Conservation (phyloP, 30 jellyfish, hydroid and myxozoan species). For the Turritopsis dohrnii region DNA sequence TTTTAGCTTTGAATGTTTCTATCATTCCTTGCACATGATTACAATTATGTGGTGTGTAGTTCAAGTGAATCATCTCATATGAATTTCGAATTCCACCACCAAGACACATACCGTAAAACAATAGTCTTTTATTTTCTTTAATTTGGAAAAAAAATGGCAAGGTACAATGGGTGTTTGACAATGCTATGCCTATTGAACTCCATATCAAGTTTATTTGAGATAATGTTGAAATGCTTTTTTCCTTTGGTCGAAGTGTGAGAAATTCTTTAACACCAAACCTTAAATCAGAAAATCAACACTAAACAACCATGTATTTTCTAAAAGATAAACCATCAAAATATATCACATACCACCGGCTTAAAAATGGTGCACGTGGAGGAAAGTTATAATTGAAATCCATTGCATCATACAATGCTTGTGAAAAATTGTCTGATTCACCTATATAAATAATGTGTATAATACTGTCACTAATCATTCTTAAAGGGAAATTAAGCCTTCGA, state of each 20-base stretch:
- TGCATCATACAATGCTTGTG: conserved; percentile 56
- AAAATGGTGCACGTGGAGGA: conserved; percentile 77
- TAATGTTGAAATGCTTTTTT: conserved; percentile 56
- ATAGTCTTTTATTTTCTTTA: conserved; percentile 53
- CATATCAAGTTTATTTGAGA: conserved; percentile 63
- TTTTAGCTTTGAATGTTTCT: conserved; percentile 72
- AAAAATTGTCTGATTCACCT: conserved; percentile 32
- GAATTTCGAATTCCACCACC: conserved; percentile 72
- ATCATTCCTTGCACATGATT: conserved; percentile 81
- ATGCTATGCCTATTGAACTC: conserved; percentile 79
- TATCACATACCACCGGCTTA: conserved; percentile 75
- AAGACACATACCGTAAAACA: conserved; percentile 67
- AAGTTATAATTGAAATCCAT: conserved; percentile 62
- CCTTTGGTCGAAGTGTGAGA: conserved; percentile 68
- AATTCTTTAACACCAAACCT: conserved; percentile 87
- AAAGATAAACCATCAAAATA: not conserved
- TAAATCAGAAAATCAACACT: not conserved
- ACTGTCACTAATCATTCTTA: no score
- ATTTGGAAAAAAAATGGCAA: conserved; percentile 84
- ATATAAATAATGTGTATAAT: no score
- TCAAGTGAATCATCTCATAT: conserved; percentile 75
- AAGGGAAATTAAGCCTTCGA: no score
- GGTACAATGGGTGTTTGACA: conserved; percentile 81
- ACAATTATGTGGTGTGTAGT: conserved; percentile 78
- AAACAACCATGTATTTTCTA: conserved; percentile 26